phyloP scores from a whole-genome alignment of 2,888 invertebrate genomes.

The Trachelus tabidus region DNA sequence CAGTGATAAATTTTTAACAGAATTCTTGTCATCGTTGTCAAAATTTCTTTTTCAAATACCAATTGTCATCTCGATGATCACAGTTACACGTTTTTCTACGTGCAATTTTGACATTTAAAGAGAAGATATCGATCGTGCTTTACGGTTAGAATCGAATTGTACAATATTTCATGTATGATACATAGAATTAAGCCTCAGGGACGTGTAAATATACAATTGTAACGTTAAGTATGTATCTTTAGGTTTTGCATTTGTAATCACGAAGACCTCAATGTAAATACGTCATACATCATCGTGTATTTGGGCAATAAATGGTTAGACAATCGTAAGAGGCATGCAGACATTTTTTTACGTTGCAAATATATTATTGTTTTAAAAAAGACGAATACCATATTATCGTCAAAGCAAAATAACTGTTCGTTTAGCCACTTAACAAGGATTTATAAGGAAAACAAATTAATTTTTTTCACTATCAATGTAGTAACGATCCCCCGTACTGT shows the following conservation, averaged over 20 bases:
- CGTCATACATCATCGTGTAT: conserved; percentile 47
- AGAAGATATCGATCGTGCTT: conserved; percentile 7
- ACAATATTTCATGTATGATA: conserved; percentile 28
- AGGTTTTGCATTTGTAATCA: conserved; percentile 53
- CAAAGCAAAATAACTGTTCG: too few species aligned
- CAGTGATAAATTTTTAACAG: neutral
- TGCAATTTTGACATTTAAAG: neutral
- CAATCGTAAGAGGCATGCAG: conserved; percentile 26
- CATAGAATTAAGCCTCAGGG: conserved; percentile 54
- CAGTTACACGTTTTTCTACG: neutral
- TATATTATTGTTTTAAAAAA: neutral
- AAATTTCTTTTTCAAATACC: neutral
- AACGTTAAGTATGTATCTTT: conserved; percentile 44
- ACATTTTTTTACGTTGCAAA: neutral
- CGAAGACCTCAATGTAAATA: conserved; percentile 49
- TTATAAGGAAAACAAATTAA: neutral
- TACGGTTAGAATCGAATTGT: conserved; percentile 7
- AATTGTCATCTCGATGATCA: neutral
- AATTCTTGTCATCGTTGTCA: neutral
- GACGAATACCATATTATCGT: neutral
- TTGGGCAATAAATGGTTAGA: conserved; percentile 59
- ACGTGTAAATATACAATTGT: conserved; percentile 52
- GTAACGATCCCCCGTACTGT: neutral
- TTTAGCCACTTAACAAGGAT: neutral
- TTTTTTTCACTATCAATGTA: neutral